Conservation (phyloP, 1,140 invertebrate species). For the Trachymyrmex cornetzi region DNA sequence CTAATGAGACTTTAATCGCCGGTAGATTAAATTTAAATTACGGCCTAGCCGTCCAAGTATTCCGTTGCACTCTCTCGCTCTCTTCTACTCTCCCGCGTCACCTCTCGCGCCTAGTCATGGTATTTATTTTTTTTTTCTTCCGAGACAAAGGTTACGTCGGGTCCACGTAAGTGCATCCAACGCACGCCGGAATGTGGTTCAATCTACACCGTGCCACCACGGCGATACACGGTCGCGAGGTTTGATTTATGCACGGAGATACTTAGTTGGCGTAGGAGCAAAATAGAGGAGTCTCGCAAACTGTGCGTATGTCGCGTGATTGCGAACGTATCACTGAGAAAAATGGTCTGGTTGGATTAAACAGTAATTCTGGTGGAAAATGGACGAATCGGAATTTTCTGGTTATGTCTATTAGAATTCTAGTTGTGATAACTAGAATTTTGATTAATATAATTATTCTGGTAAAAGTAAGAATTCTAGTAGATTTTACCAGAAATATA, state of each 20-base stretch:
- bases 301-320: constrained; percentile 31
- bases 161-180: constrained; percentile 21
- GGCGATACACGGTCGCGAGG: constrained; percentile 19
- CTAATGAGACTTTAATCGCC: constrained; percentile 71
- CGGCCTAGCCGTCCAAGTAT: constrained; percentile 18
- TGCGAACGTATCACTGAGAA: too few species aligned
- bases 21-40: constrained; percentile 65
- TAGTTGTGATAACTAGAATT: too few species aligned
- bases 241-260: constrained; percentile 60
- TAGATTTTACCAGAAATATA: too few species aligned
- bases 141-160: constrained; percentile 38
- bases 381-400: too few species aligned
- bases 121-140: constrained; percentile 40
- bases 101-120: neutral
- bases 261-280: neutral
- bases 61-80: neutral
- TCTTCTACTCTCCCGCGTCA: neutral
- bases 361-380: too few species aligned
- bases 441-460: too few species aligned
- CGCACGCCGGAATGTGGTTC: constrained; percentile 52
- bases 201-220: constrained; percentile 16
- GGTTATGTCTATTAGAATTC: too few species aligned
- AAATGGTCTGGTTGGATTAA: too few species aligned
- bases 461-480: too few species aligned
- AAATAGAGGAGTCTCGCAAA: neutral